These are phyloP conservation scores for Cirrhinus mrigala DNA, from an alignment of 2,797 vertebrate species.

Conservation along the genomic window DNA sequence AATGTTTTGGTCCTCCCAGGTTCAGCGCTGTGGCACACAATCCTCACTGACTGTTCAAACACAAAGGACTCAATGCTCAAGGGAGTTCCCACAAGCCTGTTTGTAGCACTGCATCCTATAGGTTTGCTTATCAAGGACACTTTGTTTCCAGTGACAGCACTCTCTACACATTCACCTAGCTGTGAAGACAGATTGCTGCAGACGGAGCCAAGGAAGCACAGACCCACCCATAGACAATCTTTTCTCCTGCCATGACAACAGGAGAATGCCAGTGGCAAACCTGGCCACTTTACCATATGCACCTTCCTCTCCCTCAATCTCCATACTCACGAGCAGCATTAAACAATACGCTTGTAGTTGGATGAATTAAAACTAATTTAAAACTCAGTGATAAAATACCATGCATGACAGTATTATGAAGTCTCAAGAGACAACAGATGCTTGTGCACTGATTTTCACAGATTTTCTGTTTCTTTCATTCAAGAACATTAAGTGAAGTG, in stretches of 20 bases:
- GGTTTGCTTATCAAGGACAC: slow-evolving; percentile 62
- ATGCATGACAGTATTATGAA: background rate
- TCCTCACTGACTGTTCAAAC: slow-evolving; percentile 34
- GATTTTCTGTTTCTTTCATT: background rate
- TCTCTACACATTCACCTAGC: slow-evolving; percentile 56
- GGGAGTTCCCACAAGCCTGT: slow-evolving; percentile 50
- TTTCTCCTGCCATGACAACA: slow-evolving; percentile 58
- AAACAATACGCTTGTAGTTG: background rate
- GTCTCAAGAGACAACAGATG: background rate
- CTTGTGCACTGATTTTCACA: slow-evolving; percentile 7
- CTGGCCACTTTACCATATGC: slow-evolving; percentile 55
- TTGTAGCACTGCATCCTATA: slow-evolving; percentile 42
- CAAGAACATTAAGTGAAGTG: background rate
- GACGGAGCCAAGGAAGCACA: slow-evolving; percentile 58
- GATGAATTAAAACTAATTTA: background rate
- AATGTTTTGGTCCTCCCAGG: background rate
- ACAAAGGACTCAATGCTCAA: slow-evolving; percentile 49
- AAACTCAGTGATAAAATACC: background rate
- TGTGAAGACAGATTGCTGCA: slow-evolving; percentile 59
- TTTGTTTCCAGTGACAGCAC: slow-evolving; percentile 60
- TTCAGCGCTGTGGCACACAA: slow-evolving; percentile 32
- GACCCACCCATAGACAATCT: slow-evolving; percentile 57
- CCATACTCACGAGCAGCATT: background rate
- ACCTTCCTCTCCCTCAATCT: slow-evolving; percentile 16
- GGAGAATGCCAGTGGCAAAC: slow-evolving; percentile 45